A percentile compares a stretch with the other conserved stretches of the same genome.
phyloP scores from a whole-genome alignment of 2,113 vertebrate genomes.

The Mystacornis crossleyi region DNA sequence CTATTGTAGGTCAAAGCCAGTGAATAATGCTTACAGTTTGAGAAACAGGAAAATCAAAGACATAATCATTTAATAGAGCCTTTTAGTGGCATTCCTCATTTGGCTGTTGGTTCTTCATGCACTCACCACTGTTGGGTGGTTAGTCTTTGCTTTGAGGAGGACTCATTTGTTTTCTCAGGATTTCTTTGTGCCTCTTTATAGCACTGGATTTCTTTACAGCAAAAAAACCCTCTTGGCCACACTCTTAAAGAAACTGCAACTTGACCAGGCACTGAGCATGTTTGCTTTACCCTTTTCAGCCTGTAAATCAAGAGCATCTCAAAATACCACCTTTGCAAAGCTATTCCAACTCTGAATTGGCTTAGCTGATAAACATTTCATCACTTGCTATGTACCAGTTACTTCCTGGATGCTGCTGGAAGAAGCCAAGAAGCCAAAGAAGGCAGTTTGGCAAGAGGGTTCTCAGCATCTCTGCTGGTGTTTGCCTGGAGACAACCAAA shows the following conservation, averaged over 20 bases:
- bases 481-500: not conserved
- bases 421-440: not conserved
- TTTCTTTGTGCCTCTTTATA: not conserved
- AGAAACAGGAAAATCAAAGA: conserved; percentile 31
- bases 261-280: not conserved
- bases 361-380: not conserved
- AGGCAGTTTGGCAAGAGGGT: not conserved
- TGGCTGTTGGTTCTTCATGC: not conserved
- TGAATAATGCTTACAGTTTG: not conserved
- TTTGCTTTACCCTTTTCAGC: not conserved
- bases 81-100: conserved; percentile 4
- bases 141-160: not conserved
- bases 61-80: not conserved
- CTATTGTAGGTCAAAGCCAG: not conserved
- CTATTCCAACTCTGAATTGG: not conserved
- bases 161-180: not conserved
- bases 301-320: not conserved
- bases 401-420: not conserved
- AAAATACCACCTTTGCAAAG: not conserved
- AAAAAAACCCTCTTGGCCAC: not conserved
- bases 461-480: not conserved
- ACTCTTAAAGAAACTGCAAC: not conserved
- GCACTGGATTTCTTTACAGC: not conserved
- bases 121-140: not conserved
- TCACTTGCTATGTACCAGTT: not conserved